A percentile compares a stretch with the other conserved stretches of the same genome.
phyloP scores from a whole-genome alignment of 2,888 invertebrate species.

The Phengaris arion region DNA sequence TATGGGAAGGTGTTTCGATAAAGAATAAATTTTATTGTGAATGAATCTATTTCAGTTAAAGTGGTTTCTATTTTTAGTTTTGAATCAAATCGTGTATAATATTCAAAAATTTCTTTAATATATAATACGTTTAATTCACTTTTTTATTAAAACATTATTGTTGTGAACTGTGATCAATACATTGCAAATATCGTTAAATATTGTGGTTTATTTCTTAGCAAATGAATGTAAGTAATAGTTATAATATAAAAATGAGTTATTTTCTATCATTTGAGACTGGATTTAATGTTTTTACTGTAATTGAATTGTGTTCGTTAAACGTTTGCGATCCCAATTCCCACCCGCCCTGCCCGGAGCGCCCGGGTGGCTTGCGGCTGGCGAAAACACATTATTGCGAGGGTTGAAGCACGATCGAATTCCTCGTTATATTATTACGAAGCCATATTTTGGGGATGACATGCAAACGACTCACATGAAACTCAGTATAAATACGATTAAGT shows the following conservation, averaged over 20 bases:
- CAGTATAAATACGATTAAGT: not conserved
- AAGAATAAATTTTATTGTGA: constrained; percentile 46
- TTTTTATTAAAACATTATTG: constrained; percentile 53
- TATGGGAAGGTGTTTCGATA: constrained; percentile 44
- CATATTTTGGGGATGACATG: constrained; percentile 48
- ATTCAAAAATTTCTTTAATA: not conserved
- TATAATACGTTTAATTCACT: constrained; percentile 45
- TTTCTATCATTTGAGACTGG: constrained; percentile 32
- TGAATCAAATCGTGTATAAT: constrained; percentile 18
- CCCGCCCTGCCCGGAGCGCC: constrained; percentile 38
- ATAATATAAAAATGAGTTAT: constrained; percentile 50
- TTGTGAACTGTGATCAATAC: constrained; percentile 77
- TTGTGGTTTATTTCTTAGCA: constrained; percentile 49
- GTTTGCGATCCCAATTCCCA: constrained; percentile 28
- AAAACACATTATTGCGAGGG: constrained; percentile 59
- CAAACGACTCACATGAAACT: constrained; percentile 36
- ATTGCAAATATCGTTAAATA: constrained; percentile 36
- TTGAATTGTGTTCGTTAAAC: not conserved
- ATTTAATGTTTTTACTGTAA: not conserved
- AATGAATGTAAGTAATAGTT: constrained; percentile 64
- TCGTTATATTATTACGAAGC: constrained; percentile 60
- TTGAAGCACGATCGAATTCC: constrained; percentile 47
- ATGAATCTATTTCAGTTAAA: constrained; percentile 42
- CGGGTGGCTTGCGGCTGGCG: constrained; percentile 43
- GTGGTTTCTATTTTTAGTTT: constrained; percentile 36